Evolutionary conservation across 2,797 vertebrate species (phyloP), one percentile per base, ranked within the genome.

Genomic region (Hafferia zeledoni): DNA sequence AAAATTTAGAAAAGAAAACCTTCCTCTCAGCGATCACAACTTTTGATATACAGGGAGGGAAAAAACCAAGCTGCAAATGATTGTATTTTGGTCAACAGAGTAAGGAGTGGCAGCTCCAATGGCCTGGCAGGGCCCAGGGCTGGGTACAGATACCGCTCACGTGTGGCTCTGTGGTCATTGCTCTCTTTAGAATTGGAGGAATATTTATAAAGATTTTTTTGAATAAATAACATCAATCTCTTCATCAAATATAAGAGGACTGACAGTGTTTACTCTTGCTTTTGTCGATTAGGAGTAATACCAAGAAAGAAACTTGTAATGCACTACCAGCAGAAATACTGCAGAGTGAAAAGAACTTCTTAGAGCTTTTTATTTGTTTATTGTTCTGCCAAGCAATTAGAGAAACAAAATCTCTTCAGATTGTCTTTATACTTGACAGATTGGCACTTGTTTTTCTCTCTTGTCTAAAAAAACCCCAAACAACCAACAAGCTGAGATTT

Each of bases 371-470:
- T 37, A 37, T 91, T 85, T 6, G 1, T 85, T 89, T 80, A 30
- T 91, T 91, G 56, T 90, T 92, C 81, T 90, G 71, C 78, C 33
- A 68, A 65, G 76, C 64, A 83, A 44, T 85, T 77, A 89, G 84
- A 78, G 64, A 82, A 89, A 71, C 65, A 87, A 83, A 93, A 71
- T 81, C 43, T 91, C 76, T 91, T 87, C 67, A 64, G 71, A 28
- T 89, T 46, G 7, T 77, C 68, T 47, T 92, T 55, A 14, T n/a
- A 61, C 61, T 74, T 57, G 69, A 87, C 76, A 93, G 76, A 65
- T 85, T 85, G 75, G n/a, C 19, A 7, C 88, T 95, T 93, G 47
- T 90, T 94, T 93, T 92, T 76, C 39, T 57, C 47, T 89, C 35
- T 70, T 68, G 33, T 60, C 90, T 30, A 59, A 50, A 55, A 59